phyloP scores from a whole-genome alignment of 2,888 invertebrate genomes.

The Hermaeophaga mercurialis region DNA sequence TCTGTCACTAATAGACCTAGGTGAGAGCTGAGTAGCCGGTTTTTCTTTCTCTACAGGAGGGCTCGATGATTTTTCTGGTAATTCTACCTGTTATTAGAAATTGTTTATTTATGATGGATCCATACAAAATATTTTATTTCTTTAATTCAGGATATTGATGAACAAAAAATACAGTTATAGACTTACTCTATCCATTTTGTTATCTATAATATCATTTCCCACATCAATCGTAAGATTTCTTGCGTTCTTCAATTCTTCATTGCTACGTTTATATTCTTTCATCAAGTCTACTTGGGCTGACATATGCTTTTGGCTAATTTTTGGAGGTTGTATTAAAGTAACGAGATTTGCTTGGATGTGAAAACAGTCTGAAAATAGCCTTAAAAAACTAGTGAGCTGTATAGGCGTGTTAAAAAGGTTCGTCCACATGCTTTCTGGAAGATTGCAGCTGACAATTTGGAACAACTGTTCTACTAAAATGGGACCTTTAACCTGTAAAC shows the following conservation, averaged over 20 bases:
- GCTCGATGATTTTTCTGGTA: constrained; percentile 10
- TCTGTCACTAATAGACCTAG: constrained; percentile 52
- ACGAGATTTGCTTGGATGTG: constrained; percentile 93
- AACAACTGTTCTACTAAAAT: constrained; percentile 87
- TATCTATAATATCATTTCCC: constrained; percentile 32
- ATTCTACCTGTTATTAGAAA: constrained; percentile 3
- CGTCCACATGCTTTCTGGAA: constrained; percentile 65
- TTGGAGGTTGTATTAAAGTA: constrained; percentile 78
- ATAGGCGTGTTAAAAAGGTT: constrained; percentile 89
- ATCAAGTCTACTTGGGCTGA: constrained; percentile 45
- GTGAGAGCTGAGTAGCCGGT: constrained; percentile 33
- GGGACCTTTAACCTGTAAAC: constrained; percentile 61
- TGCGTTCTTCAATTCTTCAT: constrained; percentile 47
- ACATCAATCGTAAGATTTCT: constrained; percentile 41
- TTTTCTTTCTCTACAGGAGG: constrained; percentile 27
- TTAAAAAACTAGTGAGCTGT: constrained; percentile 87
- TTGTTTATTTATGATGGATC: no score
- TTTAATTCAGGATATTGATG: no score
- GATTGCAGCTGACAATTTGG: constrained; percentile 72
- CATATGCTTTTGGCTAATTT: constrained; percentile 62
- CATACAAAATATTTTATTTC: no score
- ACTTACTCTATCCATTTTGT: constrained; percentile 34
- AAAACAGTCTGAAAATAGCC: constrained; percentile 93
- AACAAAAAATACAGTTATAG: no score
- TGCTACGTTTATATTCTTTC: constrained; percentile 39